Evolutionary conservation across 1,140 invertebrate species (phyloP).

Genomic region (Nasonia vitripennis): DNA sequence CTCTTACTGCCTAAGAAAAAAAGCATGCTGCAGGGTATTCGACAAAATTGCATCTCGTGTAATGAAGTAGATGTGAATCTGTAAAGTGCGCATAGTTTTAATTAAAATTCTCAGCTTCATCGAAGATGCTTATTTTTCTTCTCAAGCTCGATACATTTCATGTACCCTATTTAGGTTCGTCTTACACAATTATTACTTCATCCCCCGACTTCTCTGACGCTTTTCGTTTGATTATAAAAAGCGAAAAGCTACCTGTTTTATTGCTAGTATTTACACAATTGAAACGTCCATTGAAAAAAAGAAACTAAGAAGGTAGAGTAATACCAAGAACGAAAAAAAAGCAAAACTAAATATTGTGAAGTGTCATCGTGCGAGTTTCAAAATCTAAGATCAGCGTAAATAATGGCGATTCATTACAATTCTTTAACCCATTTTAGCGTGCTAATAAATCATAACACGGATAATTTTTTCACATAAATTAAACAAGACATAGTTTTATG

Average conservation of each 20-base stretch:
- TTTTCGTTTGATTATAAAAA: slow-evolving; percentile 40
- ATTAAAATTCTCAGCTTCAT: slow-evolving; percentile 17
- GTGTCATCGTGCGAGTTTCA: slow-evolving; percentile 20
- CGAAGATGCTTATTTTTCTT: slow-evolving; percentile 24
- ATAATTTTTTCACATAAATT: slow-evolving; percentile 39
- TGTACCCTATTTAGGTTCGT: slow-evolving; percentile 11
- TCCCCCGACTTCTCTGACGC: background rate
- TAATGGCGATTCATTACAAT: slow-evolving; percentile 26
- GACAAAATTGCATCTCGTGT: slow-evolving; percentile 21
- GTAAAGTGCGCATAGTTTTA: slow-evolving; percentile 31
- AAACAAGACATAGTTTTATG: slow-evolving; percentile 26
- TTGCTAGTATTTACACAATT: slow-evolving; percentile 50
- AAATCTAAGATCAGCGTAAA: slow-evolving; percentile 32
- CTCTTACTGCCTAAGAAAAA: slow-evolving; percentile 47
- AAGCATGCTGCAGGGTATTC: slow-evolving; percentile 34
- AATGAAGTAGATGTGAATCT: slow-evolving; percentile 17
- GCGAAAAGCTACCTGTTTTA: slow-evolving; percentile 42
- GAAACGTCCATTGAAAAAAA: slow-evolving; percentile 30
- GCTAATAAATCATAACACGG: slow-evolving; percentile 11
- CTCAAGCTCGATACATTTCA: slow-evolving; percentile 36
- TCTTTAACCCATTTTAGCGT: slow-evolving; percentile 36
- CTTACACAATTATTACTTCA: slow-evolving; percentile 25
- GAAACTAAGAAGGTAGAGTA: background rate
- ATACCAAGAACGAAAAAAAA: slow-evolving; percentile 19
- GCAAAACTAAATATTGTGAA: slow-evolving; percentile 32